phyloP scores from a whole-genome alignment of 2,797 vertebrate genomes.

The Rhadinocentrus ornatus region DNA sequence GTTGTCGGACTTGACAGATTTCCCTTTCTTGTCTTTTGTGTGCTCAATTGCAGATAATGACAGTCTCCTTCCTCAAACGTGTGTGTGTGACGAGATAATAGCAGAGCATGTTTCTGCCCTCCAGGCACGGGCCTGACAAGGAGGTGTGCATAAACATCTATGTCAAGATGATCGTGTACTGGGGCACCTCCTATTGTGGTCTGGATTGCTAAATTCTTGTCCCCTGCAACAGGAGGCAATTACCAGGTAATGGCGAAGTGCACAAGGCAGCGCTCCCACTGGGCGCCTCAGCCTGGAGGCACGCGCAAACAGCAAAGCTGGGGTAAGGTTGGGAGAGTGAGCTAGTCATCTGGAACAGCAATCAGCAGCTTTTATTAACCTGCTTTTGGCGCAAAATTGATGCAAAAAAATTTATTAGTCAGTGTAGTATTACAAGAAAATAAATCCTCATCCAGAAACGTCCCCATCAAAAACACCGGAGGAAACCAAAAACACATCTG shows the following conservation, averaged over 20 bases:
- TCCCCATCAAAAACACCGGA: neutral
- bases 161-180: constrained; percentile 60
- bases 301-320: constrained; percentile 7
- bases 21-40: constrained; percentile 62
- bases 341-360: constrained; percentile 24
- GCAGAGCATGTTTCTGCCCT: constrained; percentile 72
- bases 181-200: constrained; percentile 63
- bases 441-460: constrained; percentile 5
- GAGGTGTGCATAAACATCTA: constrained; percentile 56
- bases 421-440: constrained; percentile 16
- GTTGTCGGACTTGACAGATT: constrained; percentile 48
- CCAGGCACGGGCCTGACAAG: constrained; percentile 68
- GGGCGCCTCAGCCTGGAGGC: constrained; percentile 57
- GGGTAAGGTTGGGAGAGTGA: constrained; percentile 5
- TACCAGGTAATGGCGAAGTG: constrained; percentile 76
- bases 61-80: constrained; percentile 46
- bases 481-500: neutral
- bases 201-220: constrained; percentile 66
- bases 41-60: constrained; percentile 72
- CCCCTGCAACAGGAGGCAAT: constrained; percentile 73
- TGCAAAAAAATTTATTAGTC: constrained; percentile 6
- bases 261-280: constrained; percentile 45
- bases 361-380: constrained; percentile 31
- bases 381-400: constrained; percentile 21
- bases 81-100: constrained; percentile 75